These are phyloP conservation scores for Acleris cristana DNA, from an alignment of 2,888 invertebrate species.

Conservation along the genomic window DNA sequence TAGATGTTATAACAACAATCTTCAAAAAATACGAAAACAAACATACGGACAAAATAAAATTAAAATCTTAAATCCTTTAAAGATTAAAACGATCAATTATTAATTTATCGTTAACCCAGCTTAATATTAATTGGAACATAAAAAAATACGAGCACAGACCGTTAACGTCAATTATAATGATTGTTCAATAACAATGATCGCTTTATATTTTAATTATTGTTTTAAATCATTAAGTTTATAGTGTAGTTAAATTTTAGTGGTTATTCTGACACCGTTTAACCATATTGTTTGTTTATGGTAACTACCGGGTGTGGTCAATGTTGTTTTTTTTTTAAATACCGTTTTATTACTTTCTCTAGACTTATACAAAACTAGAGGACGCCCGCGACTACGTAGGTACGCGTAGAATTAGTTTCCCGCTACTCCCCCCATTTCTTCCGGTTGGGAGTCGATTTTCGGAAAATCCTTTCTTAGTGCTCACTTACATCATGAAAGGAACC, in stretches of 20 bases:
- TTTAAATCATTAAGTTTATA: constrained; percentile 40
- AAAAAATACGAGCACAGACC: constrained; percentile 38
- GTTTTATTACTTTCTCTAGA: too few relatives aligned
- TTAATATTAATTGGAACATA: constrained; percentile 40
- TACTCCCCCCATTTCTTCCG: too few relatives aligned
- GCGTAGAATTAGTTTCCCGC: too few relatives aligned
- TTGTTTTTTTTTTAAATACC: too few relatives aligned
- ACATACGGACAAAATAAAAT: not conserved
- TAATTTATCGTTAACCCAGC: constrained; percentile 38
- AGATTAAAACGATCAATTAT: constrained; percentile 22
- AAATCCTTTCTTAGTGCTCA: too few relatives aligned
- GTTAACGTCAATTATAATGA: constrained; percentile 43
- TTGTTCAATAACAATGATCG: constrained; percentile 43
- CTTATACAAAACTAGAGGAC: too few relatives aligned
- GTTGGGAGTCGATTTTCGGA: too few relatives aligned
- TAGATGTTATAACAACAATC: too few relatives aligned
- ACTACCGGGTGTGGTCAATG: not conserved
- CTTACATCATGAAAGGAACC: too few relatives aligned
- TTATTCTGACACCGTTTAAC: constrained; percentile 34
- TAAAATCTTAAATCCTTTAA: not conserved
- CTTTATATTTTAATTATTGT: constrained; percentile 41
- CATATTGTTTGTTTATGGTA: constrained; percentile 21
- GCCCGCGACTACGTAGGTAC: too few relatives aligned
- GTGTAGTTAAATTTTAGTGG: constrained; percentile 39
- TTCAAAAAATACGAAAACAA: not conserved